Evolutionary conservation across 1,140 invertebrate species (phyloP).

Genomic region (Samia ricini): DNA sequence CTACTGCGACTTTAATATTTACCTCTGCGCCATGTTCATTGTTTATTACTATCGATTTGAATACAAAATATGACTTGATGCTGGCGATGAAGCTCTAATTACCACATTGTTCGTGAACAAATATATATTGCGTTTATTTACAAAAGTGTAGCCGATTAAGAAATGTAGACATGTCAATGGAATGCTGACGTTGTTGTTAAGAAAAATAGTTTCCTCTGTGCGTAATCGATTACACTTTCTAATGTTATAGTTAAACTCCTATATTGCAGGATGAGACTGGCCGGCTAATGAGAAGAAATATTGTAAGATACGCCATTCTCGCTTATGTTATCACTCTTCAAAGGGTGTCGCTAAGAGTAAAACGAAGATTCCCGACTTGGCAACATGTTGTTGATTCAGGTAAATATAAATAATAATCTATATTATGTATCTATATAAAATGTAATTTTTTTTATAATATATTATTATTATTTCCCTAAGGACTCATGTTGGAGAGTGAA

Average conservation of each 20-base stretch:
- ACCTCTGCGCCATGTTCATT: too few relatives aligned
- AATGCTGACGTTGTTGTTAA: not conserved
- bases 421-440: too few relatives aligned
- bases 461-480: slow-evolving; percentile 65
- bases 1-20: too few relatives aligned
- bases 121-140: too few relatives aligned
- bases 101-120: not conserved
- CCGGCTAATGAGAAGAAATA: slow-evolving; percentile 91
- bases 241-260: not conserved
- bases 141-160: too few relatives aligned
- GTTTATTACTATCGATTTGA: too few relatives aligned
- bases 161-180: not conserved
- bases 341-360: slow-evolving; percentile 91
- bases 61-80: not conserved
- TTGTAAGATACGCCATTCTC: slow-evolving; percentile 93
- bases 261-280: slow-evolving; percentile 87
- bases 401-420: slow-evolving; percentile 66
- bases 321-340: slow-evolving; percentile 92
- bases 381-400: slow-evolving; percentile 94
- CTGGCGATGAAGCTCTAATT: not conserved
- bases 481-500: slow-evolving; percentile 94
- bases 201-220: not conserved
- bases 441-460: too few relatives aligned
- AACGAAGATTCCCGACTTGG: slow-evolving; percentile 92
- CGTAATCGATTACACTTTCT: not conserved